Evolutionary conservation across 2,113 vertebrate genomes (phyloP), one percentile per base, ranked within the genome.

Genomic region (Xiphophorus couchianus): DNA sequence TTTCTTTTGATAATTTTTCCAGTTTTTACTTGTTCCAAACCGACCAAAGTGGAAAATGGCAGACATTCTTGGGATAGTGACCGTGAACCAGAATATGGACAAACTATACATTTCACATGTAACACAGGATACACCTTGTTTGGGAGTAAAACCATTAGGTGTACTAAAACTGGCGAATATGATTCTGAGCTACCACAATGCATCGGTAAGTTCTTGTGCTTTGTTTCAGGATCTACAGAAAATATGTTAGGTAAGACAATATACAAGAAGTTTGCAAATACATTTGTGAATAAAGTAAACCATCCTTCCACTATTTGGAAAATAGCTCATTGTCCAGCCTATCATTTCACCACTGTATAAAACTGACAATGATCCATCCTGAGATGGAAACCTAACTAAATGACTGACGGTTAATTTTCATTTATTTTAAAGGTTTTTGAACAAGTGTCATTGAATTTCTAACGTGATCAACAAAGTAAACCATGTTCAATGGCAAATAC

Each of bases 111-210:
- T 0, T 95, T 90, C 48, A 1, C 0, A 0, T 95, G 94, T 42
- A 0, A 91, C 11, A 9, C 73, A 0, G 83, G 82, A 51, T 92
- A 84, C 86, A 42, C 4, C 9, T 88, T 93, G 0, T 0, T 25
- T 44, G 93, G 93, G 25, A 73, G 29, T 0, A 0, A 0, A 0
- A 54, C 0, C 29, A 74, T 90, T 35, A 0, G 0, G 19, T 95
- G 93, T 66, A 7, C 9, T 0, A 64, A 83, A 31, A 1, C 10
- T 3, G 82, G 91, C 8, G 0, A 9, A 33, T 95, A 87, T 17
- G 15, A 63, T 39, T 58, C 66, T 29, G 0, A 0, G 15, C 83
- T 78, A 68, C 94, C 94, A 31, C 0, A 37, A 33, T 95, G 94
- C 60, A 14, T 67, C 82, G 78, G 93, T 95, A 62, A 84, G 92